These are phyloP conservation scores for Rhynchophorus ferrugineus DNA, from an alignment of 1,140 invertebrate genomes.

Conservation along the genomic window DNA sequence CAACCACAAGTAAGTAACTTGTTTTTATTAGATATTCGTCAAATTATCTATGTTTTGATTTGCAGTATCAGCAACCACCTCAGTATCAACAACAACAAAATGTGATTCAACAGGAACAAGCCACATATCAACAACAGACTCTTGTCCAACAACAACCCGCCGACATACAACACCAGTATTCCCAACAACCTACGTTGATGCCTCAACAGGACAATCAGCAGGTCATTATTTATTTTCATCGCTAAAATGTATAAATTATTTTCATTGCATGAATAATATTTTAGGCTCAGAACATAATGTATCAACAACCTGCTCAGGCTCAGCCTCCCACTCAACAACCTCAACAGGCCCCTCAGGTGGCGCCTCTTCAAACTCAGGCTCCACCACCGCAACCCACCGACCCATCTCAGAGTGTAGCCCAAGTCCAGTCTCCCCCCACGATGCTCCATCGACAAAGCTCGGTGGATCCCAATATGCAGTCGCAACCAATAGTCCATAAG, in stretches of 20 bases:
- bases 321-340: constrained; percentile 30
- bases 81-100: constrained; percentile 23
- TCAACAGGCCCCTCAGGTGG: constrained; percentile 32
- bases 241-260: too few relatives aligned
- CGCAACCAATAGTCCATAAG: constrained; percentile 33
- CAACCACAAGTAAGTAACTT: too few relatives aligned
- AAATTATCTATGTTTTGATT: too few relatives aligned
- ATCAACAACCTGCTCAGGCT: constrained; percentile 37
- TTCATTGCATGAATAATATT: too few relatives aligned
- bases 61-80: constrained; percentile 33
- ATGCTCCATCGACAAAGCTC: constrained; percentile 33
- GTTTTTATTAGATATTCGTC: too few relatives aligned
- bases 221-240: constrained; percentile 31
- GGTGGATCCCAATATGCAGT: constrained; percentile 31
- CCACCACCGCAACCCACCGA: constrained; percentile 34
- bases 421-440: constrained; percentile 25
- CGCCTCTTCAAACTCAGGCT: neutral
- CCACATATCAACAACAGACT: constrained; percentile 41
- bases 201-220: constrained; percentile 37
- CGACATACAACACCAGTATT: constrained; percentile 35
- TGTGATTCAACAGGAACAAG: constrained; percentile 37
- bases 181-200: constrained; percentile 35
- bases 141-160: constrained; percentile 27
- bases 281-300: constrained; percentile 1
- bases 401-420: constrained; percentile 31